Percentiles rank a stretch among this genome's conserved stretches.
Conservation (phyloP, 2,888 invertebrate genomes). For the Lissocephala sabroskyi region DNA sequence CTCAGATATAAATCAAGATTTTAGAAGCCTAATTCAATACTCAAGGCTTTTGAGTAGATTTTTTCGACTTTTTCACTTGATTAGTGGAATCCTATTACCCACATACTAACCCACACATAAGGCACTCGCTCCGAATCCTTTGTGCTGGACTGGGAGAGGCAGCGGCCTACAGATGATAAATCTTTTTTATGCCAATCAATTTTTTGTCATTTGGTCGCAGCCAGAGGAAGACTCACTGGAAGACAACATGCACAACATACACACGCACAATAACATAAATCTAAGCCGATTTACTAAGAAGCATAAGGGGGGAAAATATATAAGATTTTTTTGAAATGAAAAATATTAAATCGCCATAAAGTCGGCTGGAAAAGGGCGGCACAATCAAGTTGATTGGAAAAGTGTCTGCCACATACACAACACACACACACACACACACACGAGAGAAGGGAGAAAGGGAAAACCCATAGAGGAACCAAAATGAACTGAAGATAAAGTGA, state of each 20-base stretch:
- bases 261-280: conserved; percentile 39
- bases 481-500: conserved; percentile 37
- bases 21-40: no score
- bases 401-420: conserved; percentile 34
- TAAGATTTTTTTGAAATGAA: conserved; percentile 56
- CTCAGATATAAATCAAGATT: no score
- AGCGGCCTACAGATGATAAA: conserved; percentile 34
- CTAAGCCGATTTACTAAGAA: conserved; percentile 67
- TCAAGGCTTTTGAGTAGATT: no score
- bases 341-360: conserved; percentile 53
- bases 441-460: conserved; percentile 16
- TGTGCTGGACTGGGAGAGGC: neutral
- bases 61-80: no score
- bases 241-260: conserved; percentile 18
- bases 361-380: conserved; percentile 42
- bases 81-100: no score
- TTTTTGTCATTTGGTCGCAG: conserved; percentile 33
- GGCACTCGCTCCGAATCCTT: no score
- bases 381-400: conserved; percentile 56
- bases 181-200: conserved; percentile 44
- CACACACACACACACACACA: no score
- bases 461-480: conserved; percentile 40
- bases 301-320: conserved; percentile 60
- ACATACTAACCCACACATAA: no score
- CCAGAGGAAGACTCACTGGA: conserved; percentile 39